A percentile compares a stretch with the other conserved stretches of the same genome.
These are phyloP conservation scores for Cynopterus brachyotis DNA, from an alignment of 2,113 vertebrate species.

Conservation along the genomic window DNA sequence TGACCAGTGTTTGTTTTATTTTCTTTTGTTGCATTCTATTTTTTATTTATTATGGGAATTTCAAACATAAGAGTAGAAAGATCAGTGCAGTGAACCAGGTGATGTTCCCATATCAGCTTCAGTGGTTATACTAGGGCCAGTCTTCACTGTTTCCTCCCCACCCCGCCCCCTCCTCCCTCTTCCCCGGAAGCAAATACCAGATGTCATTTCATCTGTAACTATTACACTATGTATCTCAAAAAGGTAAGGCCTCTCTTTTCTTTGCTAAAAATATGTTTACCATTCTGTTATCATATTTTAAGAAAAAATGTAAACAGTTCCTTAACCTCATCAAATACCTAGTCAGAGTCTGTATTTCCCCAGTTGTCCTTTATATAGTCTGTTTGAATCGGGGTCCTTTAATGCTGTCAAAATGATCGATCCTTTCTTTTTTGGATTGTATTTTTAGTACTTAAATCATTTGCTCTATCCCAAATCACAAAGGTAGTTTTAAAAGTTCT, in stretches of 20 bases:
- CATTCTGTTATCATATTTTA: background rate
- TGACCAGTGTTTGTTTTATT: background rate
- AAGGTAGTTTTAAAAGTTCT: background rate
- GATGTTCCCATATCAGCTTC: background rate
- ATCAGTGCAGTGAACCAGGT: rapidly evolving
- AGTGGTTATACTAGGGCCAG: rapidly evolving
- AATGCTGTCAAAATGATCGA: rapidly evolving
- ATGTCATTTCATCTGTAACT: background rate
- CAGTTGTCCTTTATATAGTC: rapidly evolving
- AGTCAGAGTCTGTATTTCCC: background rate
- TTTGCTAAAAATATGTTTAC: background rate
- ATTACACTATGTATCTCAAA: background rate
- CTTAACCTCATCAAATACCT: background rate
- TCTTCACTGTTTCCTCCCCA: rapidly evolving
- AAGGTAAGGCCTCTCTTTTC: background rate
- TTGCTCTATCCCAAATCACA: background rate
- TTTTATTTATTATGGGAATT: background rate
- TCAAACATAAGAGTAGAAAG: background rate
- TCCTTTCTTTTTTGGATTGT: background rate
- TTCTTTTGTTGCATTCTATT: background rate
- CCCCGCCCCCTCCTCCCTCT: too few species aligned
- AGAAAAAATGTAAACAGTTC: background rate
- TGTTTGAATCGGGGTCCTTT: background rate
- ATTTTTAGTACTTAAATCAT: background rate
- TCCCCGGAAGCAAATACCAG: background rate